Evolutionary conservation across 2,797 vertebrate genomes (phyloP).

Genomic region (Halcyon chelicuti): DNA sequence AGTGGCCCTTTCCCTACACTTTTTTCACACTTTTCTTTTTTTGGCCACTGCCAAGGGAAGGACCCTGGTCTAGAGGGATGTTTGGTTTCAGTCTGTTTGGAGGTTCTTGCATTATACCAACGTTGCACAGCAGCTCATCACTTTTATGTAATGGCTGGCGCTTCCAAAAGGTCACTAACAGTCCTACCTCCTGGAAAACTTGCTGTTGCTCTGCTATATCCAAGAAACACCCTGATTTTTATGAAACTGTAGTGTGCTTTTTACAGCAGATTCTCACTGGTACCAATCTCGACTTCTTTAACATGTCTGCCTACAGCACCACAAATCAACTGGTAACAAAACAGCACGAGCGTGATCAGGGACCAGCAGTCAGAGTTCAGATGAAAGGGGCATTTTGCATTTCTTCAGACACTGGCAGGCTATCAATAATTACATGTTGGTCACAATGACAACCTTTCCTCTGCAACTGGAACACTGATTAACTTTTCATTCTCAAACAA

Average conservation of each 20-base stretch:
- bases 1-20: not conserved
- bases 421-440: not conserved
- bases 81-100: not conserved
- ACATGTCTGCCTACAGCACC: not conserved
- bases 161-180: not conserved
- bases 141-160: not conserved
- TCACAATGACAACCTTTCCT: not conserved
- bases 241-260: not conserved
- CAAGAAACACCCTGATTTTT: not conserved
- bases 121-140: accelerated
- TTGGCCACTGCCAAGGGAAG: not conserved
- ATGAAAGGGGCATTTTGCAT: not conserved
- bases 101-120: not conserved
- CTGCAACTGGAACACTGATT: not conserved
- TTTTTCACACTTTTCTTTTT: not conserved
- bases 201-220: not conserved
- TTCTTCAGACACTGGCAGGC: not conserved
- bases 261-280: not conserved
- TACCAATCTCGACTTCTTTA: not conserved
- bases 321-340: not conserved
- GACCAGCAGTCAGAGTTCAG: not conserved
- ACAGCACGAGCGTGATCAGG: not conserved
- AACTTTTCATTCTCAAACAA: not conserved
- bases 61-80: not conserved
- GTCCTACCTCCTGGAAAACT: not conserved